Evolutionary conservation across 2,797 vertebrate genomes (phyloP).

Genomic region (Manis pentadactyla): DNA sequence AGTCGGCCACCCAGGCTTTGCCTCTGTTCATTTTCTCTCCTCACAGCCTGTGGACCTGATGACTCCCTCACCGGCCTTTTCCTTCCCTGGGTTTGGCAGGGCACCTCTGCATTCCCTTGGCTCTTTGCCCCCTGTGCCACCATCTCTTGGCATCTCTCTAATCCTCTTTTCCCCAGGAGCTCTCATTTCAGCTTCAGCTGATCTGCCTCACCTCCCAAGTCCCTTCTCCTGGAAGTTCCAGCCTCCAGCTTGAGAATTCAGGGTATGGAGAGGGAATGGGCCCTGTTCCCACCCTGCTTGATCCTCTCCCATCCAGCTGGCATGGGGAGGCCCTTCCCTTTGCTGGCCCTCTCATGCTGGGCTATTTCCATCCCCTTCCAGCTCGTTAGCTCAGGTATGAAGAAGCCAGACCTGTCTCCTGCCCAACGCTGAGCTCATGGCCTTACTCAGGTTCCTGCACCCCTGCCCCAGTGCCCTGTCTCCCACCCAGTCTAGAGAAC

Average conservation of each 20-base stretch:
- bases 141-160: not conserved
- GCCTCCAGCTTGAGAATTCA: constrained; percentile 8
- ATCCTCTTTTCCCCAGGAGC: not conserved
- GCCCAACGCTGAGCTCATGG: constrained; percentile 13
- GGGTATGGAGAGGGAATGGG: not conserved
- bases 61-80: not conserved
- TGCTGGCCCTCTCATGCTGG: constrained; percentile 34
- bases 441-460: not conserved
- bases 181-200: constrained; percentile 7
- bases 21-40: not conserved
- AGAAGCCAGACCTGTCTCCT: constrained; percentile 53
- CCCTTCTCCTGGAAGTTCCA: constrained; percentile 38
- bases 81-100: not conserved
- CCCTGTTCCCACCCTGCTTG: not conserved
- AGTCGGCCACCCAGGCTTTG: not conserved
- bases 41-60: not conserved
- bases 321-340: constrained; percentile 7
- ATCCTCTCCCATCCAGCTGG: constrained; percentile 52
- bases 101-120: not conserved
- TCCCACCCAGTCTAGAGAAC: constrained; percentile 25
- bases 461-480: not conserved
- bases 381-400: constrained; percentile 66
- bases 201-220: not conserved
- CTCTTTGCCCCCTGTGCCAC: not conserved
- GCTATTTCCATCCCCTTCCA: constrained; percentile 57